These are phyloP conservation scores for Pyrrhosoma nymphula DNA, from an alignment of 2,888 invertebrate genomes.

Conservation along the genomic window DNA sequence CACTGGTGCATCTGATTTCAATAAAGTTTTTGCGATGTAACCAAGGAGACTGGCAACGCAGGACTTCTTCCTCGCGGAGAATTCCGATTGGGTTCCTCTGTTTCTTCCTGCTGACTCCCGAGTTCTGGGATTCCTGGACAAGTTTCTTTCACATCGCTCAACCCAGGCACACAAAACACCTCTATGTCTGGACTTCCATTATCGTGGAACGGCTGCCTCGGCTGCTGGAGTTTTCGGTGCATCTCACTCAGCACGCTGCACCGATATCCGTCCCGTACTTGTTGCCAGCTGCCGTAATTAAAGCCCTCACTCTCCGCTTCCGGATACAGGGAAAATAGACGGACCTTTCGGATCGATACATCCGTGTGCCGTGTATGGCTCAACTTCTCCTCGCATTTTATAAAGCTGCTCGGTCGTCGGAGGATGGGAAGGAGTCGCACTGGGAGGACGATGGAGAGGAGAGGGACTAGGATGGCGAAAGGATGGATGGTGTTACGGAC, in stretches of 20 bases:
- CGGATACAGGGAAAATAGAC: slow-evolving; percentile 1
- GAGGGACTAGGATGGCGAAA: not conserved
- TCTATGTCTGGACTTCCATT: not conserved
- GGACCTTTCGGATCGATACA: not conserved
- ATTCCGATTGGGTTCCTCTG: not conserved
- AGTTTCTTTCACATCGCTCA: not conserved
- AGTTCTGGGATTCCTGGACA: not conserved
- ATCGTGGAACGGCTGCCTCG: not conserved
- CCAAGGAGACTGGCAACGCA: not conserved
- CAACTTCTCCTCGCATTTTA: not conserved
- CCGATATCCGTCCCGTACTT: slow-evolving; percentile 15
- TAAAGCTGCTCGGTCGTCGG: not conserved
- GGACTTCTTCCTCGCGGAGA: not conserved
- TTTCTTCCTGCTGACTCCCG: not conserved
- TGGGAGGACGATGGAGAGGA: not conserved
- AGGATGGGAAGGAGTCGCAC: not conserved
- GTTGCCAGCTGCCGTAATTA: slow-evolving; percentile 29
- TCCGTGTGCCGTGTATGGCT: not conserved
- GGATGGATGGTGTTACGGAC: not conserved
- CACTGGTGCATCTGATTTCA: not conserved
- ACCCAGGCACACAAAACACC: not conserved
- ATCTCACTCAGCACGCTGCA: not conserved
- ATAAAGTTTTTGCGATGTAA: not conserved
- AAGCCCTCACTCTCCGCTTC: not conserved
- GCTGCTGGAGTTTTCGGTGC: slow-evolving; percentile 1